A percentile compares a stretch with the other conserved stretches of the same genome.
These are phyloP conservation scores for Rhagophthalmus giganteus DNA, from an alignment of 2,888 invertebrate species.

Conservation along the genomic window DNA sequence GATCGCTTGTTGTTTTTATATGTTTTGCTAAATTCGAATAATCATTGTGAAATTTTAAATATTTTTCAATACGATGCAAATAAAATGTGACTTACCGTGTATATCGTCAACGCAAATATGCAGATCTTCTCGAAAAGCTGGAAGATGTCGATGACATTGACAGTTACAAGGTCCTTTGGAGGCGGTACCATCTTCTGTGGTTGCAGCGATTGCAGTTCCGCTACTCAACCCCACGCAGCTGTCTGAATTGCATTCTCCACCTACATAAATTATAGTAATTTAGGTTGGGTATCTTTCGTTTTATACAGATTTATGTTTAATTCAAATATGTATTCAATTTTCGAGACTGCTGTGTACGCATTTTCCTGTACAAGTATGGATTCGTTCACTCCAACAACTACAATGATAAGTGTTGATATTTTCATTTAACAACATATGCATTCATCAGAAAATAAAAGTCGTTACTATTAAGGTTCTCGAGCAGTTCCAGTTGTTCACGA, in stretches of 20 bases:
- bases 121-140: slow-evolving; percentile 82
- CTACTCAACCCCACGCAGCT: slow-evolving; percentile 70
- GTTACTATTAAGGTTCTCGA: too few relatives aligned
- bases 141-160: slow-evolving; percentile 74
- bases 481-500: too few relatives aligned
- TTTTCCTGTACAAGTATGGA: too few relatives aligned
- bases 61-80: too few relatives aligned
- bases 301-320: not conserved
- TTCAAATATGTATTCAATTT: slow-evolving; percentile 1
- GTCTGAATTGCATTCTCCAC: slow-evolving; percentile 62
- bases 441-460: too few relatives aligned
- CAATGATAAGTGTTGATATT: too few relatives aligned
- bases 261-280: slow-evolving; percentile 46
- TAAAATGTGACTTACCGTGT: slow-evolving; percentile 67
- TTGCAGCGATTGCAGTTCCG: slow-evolving; percentile 61
- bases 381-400: too few relatives aligned
- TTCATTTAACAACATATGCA: too few relatives aligned
- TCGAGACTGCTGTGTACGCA: too few relatives aligned
- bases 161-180: slow-evolving; percentile 68
- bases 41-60: not conserved
- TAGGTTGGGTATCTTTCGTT: slow-evolving; percentile 1
- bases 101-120: slow-evolving; percentile 84
- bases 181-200: slow-evolving; percentile 45
- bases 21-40: too few relatives aligned
- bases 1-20: too few relatives aligned